Base-by-base conservation (phyloP, 2,113 vertebrate genomes). In the Scolopax mira region DNA sequence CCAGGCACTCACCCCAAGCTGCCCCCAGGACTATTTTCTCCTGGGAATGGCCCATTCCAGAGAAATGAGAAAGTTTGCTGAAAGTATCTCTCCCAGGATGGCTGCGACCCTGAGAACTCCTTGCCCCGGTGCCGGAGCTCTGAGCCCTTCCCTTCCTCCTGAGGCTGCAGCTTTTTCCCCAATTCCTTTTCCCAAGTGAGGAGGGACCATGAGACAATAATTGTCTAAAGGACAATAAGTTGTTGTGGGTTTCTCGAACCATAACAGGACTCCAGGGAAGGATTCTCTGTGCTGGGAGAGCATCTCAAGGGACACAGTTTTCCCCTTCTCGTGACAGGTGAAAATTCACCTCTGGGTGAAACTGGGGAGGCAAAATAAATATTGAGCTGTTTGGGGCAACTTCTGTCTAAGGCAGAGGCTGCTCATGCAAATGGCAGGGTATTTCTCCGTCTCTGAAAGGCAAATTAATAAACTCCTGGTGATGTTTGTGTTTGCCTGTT, bases 241-340 rank as follows among this genome's bases (percentile, higher is more conserved):
- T 33, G 30, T 33, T 55, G 31, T 33, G 31, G 54, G 54, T 21
- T 57, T 19, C 54, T 57, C 31, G 5, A 33, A 33, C 54, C 54
- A 4, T 13, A 21, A 54, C 27, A 48, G 52, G n/a, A 27, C 15
- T 18, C 19, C 15, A 18, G 15, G 79, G 67, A 42, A 48, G 44
- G 67, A 28, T 33, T 61, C 13, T 51, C 30, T 0, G 0, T 11
- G 28, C 2, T 52, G 41, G 57, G 72, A 75, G 13, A 33, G 7
- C 60, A 10, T 49, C 58, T 33, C 27, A 16, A 15, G 2, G 58
- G 16, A 15, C 2, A 2, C 4, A 4, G 10, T 65, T 44, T 35
- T n/a, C 35, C 0, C 0, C 12, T 57, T n/a, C 24, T 70, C 3
- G 28, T 31, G n/a, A 7, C 19, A 18, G 39, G 5, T 55, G 3